Evolutionary conservation across 2,888 invertebrate genomes (phyloP).

Genomic region (Leucozona laternaria): DNA sequence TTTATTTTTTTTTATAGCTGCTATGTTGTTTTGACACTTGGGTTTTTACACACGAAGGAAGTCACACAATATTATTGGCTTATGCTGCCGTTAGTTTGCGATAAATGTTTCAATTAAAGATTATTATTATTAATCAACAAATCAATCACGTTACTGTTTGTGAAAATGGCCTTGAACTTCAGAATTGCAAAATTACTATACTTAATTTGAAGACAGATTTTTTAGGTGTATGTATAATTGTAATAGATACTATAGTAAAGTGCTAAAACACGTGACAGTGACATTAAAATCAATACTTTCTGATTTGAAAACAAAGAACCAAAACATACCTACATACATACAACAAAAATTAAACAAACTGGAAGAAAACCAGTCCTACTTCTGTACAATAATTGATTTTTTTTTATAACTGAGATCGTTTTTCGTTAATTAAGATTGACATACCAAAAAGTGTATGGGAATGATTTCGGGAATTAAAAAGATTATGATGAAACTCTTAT

Average conservation of each 20-base stretch:
- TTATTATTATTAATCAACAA: not conserved
- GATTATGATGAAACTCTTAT: no score
- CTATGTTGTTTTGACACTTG: no score
- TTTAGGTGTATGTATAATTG: no score
- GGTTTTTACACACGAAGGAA: not conserved
- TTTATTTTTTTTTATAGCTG: no score
- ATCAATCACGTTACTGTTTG: not conserved
- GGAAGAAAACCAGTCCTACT: no score
- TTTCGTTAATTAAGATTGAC: not conserved
- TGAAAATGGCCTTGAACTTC: conserved; percentile 8
- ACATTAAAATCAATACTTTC: conserved; percentile 1
- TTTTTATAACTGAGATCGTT: not conserved
- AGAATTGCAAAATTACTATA: not conserved
- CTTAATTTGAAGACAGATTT: not conserved
- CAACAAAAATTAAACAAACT: no score
- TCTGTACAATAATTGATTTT: not conserved
- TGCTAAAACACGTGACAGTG: not conserved
- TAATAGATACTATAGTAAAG: no score
- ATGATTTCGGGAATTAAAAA: no score
- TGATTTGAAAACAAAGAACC: not conserved
- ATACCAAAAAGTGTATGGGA: not conserved
- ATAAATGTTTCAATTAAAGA: not conserved
- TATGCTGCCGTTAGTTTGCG: not conserved
- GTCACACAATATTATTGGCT: not conserved
- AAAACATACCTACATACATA: no score